Conservation (phyloP, 2,888 invertebrate genomes). For the Cataglyphis cursor region DNA sequence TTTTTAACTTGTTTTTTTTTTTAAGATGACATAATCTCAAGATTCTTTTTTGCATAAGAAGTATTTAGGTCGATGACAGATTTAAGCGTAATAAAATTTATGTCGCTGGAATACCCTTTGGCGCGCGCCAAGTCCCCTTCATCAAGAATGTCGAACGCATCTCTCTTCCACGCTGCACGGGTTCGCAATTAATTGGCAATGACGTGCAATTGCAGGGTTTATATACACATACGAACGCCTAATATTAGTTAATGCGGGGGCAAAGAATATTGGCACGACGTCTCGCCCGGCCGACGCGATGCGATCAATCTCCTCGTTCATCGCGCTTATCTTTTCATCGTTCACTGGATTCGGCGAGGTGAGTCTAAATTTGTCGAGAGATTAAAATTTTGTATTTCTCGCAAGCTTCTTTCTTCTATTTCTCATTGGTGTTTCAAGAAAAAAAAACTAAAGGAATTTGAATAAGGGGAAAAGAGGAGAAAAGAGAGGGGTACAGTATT, state of each 20-base stretch:
- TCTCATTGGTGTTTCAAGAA: neutral
- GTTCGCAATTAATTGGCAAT: constrained; percentile 57
- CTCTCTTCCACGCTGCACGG: constrained; percentile 5
- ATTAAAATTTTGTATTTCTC: neutral
- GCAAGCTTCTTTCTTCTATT: neutral
- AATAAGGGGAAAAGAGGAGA: neutral
- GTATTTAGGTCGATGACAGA: constrained; percentile 49
- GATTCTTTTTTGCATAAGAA: constrained; percentile 30
- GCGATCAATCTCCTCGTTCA: constrained; percentile 44
- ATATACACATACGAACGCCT: constrained; percentile 45
- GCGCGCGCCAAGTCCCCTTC: constrained; percentile 32
- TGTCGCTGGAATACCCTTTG: constrained; percentile 47
- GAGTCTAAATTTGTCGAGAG: constrained; percentile 37
- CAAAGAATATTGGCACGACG: constrained; percentile 74
- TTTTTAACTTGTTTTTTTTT: constrained; percentile 1
- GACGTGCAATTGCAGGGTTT: constrained; percentile 38
- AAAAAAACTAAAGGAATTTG: neutral
- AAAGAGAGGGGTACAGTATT: neutral
- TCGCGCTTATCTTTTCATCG: constrained; percentile 48
- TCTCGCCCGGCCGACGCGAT: constrained; percentile 34
- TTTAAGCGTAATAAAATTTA: constrained; percentile 13
- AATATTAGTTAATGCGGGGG: constrained; percentile 70
- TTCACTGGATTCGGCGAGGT: constrained; percentile 11
- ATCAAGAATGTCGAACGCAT: constrained; percentile 18
- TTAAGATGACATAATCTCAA: constrained; percentile 23